Percentiles rank a stretch among this genome's conserved stretches.
Evolutionary conservation across 2,888 invertebrate genomes (phyloP).

Genomic region (Hylaea fasciaria): DNA sequence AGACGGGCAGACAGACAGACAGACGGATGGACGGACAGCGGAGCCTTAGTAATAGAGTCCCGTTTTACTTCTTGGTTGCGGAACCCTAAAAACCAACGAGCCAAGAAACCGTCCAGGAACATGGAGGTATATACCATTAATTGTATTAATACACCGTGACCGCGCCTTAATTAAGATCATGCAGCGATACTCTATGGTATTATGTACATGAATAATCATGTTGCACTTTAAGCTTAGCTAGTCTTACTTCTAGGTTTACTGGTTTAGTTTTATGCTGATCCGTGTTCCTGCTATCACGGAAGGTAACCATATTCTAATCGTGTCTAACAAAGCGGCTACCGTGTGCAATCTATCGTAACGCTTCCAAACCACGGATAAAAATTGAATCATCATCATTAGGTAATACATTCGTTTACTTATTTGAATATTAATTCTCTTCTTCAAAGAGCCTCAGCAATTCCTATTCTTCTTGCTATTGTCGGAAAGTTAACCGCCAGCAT

Average conservation of each 20-base stretch:
- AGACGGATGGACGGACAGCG: too few relatives aligned
- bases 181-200: slow-evolving; percentile 51
- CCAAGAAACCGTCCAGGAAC: slow-evolving; percentile 65
- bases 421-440: too few relatives aligned
- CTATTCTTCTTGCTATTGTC: too few relatives aligned
- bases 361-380: too few relatives aligned
- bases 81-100: slow-evolving; percentile 71
- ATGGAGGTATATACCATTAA: slow-evolving; percentile 59
- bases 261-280: slow-evolving; percentile 8
- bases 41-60: too few relatives aligned
- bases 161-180: slow-evolving; percentile 69
- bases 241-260: slow-evolving; percentile 10
- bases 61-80: too few relatives aligned
- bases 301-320: neutral
- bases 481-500: too few relatives aligned
- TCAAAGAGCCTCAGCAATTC: too few relatives aligned
- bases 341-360: too few relatives aligned
- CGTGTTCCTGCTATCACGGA: slow-evolving; percentile 3
- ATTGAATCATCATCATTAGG: too few relatives aligned
- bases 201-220: slow-evolving; percentile 42
- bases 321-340: neutral
- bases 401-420: too few relatives aligned
- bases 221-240: slow-evolving; percentile 23
- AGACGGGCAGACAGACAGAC: too few relatives aligned
- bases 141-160: slow-evolving; percentile 74